Evolutionary conservation across 2,113 vertebrate genomes (phyloP), one percentile per base, ranked within the genome.

Genomic region (Caranx melampygus): DNA sequence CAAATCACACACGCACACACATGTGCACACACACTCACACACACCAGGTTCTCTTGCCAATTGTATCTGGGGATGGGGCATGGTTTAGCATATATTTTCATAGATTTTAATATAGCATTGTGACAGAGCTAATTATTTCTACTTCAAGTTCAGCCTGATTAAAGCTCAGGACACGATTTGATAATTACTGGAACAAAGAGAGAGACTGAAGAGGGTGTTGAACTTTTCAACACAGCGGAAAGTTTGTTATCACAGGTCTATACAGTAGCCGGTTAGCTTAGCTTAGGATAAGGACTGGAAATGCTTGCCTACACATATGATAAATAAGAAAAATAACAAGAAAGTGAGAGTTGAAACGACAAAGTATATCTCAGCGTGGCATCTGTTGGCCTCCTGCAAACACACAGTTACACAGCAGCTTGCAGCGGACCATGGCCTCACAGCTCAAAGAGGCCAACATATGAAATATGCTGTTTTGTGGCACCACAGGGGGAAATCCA

Each of bases 381-480:
- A 67, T 52, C 13, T 74, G 6, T 8, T 37, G 37, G 9, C 11
- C 47, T 13, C 5, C 9, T 2, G 74, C 63, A 66, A 5, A 55
- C 33, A 62, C 69, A 57, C 42, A 37, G 0, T 20, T 5, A 52
- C 12, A 12, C 61, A 34, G 51, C 78, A 69, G 58, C 52, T 51
- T 69, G n/a, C 70, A 37, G 34, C 55, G 54, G 57, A 58, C 67
- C 26, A 16, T 20, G 42, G 52, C 61, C 49, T 16, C 78, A 90
- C 93, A 84, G 85, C 81, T 72, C 74, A 33, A 58, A 84, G 42
- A 77, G 59, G 51, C 10, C 66, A 62, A 51, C n/a, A 60, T 76
- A 84, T 86, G 79, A 87, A 89, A 85, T 67, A 81, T 61, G 74
- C n/a, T 58, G 52, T 76, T 84, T 70, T 74, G 78, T 44, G 42